Base-by-base conservation (phyloP, 2,797 vertebrate genomes). In the Parotocinclus haroldoi region DNA sequence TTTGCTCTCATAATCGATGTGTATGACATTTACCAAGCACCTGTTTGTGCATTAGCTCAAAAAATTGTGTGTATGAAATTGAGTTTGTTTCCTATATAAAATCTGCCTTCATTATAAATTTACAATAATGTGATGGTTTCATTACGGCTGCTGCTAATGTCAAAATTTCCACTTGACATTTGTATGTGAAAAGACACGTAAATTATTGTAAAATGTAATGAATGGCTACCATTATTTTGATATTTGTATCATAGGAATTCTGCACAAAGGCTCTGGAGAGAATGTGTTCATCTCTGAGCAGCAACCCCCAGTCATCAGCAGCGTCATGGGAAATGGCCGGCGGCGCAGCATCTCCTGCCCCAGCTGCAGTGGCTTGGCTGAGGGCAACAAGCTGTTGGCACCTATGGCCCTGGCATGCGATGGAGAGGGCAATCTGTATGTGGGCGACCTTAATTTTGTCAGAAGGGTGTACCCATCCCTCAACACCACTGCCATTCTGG, bases 401-500 rank as follows among this genome's bases (percentile, higher is more conserved):
- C 93, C 93, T 0, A 85, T 94, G 39, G 92, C 92, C 1, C 85
- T 95, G 76, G 93, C 93, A 13, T 91, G 93, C 46, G 93, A 93
- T 12, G 84, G 88, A 14, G 91, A 92, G 8, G 93, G 93, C 74
- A 95, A 92, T 77, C 90, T 95, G 64, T 95, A 89, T 7, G 91
- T 95, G 12, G 93, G 93, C 1, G 93, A 95, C 86, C 92, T 95
- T 84, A 95, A 95, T 78, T 95, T 92, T 36, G 87, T 95, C 50
- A 88, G 93, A 37, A 90, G 93, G 57, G 92, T 95, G 76, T 93
- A 93, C 73, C 92, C 92, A 40, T 93, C 93, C 54, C 86, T 89
- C 75, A 95, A 95, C 4, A 93, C 93, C 64, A 93, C 92, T 9
- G 93, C 92, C 80, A 92, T 95, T 75, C 74, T 94, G 79, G 93